Evolutionary conservation across 2,113 vertebrate genomes (phyloP).

Genomic region (Tachysurus fulvidraco): DNA sequence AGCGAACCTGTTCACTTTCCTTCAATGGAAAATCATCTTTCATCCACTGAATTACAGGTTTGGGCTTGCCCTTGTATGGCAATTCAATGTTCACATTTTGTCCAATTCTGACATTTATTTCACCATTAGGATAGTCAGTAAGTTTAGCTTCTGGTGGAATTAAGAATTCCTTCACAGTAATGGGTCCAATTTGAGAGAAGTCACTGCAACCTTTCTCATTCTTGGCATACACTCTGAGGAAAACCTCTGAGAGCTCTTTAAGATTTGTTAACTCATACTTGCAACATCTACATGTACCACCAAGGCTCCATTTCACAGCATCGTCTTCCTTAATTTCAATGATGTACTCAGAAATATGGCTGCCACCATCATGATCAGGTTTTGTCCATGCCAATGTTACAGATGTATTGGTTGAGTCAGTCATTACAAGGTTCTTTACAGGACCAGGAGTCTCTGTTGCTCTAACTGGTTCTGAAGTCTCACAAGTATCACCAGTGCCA

Average conservation of each 20-base stretch:
- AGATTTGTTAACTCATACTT: slow-evolving; percentile 85
- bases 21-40: slow-evolving; percentile 91
- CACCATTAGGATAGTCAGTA: slow-evolving; percentile 86
- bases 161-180: slow-evolving; percentile 88
- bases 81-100: slow-evolving; percentile 92
- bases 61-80: slow-evolving; percentile 96
- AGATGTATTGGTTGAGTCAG: slow-evolving; percentile 91
- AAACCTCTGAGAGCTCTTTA: slow-evolving; percentile 83
- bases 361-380: slow-evolving; percentile 95
- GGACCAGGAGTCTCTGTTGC: slow-evolving; percentile 91
- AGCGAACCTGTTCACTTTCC: slow-evolving; percentile 90
- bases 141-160: slow-evolving; percentile 90
- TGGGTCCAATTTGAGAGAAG: slow-evolving; percentile 82
- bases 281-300: slow-evolving; percentile 84
- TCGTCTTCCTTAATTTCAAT: slow-evolving; percentile 86
- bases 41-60: slow-evolving; percentile 88
- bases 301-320: slow-evolving; percentile 81
- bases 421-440: slow-evolving; percentile 83
- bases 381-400: slow-evolving; percentile 89
- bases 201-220: slow-evolving; percentile 96
- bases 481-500: slow-evolving; percentile 89
- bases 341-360: slow-evolving; percentile 89
- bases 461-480: slow-evolving; percentile 88
- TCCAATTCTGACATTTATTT: slow-evolving; percentile 88
- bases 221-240: slow-evolving; percentile 92